Evolutionary conservation across 2,113 vertebrate species (phyloP).

Genomic region (Ammodramus savannarum): DNA sequence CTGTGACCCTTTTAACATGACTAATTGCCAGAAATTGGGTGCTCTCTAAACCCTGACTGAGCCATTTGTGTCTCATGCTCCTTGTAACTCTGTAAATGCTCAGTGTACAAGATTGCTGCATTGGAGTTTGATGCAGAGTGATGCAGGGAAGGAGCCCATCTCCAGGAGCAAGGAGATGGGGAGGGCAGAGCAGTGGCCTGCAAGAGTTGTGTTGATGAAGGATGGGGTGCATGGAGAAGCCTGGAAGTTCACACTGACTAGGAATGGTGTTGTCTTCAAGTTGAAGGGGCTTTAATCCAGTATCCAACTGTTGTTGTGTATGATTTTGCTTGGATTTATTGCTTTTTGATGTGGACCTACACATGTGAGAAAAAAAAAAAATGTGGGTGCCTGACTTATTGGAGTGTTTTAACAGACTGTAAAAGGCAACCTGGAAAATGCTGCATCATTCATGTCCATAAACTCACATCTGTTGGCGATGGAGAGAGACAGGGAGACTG

Average conservation of each 20-base stretch:
- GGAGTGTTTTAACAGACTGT: too few relatives aligned
- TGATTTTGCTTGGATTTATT: not conserved
- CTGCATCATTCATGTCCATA: not conserved
- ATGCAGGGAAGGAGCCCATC: not conserved
- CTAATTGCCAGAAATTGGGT: not conserved
- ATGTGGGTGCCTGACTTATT: too few relatives aligned
- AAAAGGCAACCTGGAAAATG: too few relatives aligned
- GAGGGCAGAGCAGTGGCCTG: not conserved
- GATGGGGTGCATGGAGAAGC: not conserved
- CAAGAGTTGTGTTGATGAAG: accelerated
- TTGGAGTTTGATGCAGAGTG: accelerated
- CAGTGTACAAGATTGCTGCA: not conserved
- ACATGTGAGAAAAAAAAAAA: not conserved
- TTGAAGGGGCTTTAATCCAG: not conserved
- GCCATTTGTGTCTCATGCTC: not conserved
- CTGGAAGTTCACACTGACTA: not conserved
- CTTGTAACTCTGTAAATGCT: not conserved
- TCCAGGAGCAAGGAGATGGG: not conserved
- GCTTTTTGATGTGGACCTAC: not conserved
- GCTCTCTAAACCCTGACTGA: not conserved
- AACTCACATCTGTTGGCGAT: too few relatives aligned
- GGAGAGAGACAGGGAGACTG: too few relatives aligned
- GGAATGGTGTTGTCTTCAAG: not conserved
- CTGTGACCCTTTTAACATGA: not conserved
- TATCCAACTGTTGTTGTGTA: not conserved